Conservation (phyloP, 1,140 invertebrate species). For the Pseudomyrmex sp. region DNA sequence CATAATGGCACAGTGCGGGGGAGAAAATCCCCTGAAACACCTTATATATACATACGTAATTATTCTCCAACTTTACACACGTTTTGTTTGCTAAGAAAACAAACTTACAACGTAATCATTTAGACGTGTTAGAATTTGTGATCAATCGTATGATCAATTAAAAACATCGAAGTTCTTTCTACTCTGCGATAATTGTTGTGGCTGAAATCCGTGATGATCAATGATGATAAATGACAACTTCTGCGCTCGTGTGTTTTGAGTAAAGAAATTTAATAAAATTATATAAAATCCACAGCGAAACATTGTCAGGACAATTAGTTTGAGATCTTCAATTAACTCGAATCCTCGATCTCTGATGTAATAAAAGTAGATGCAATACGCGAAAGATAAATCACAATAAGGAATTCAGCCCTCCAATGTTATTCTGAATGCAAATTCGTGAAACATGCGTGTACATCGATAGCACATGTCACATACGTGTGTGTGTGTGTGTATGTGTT, state of each 20-base stretch:
- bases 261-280: constrained; percentile 61
- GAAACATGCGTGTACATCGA: constrained; percentile 67
- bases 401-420: constrained; percentile 79
- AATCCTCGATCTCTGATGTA: background rate
- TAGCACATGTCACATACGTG: constrained; percentile 1
- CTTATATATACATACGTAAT: background rate
- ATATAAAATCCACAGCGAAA: constrained; percentile 37
- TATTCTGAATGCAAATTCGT: constrained; percentile 68
- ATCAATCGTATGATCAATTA: background rate
- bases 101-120: background rate
- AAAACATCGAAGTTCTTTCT: background rate
- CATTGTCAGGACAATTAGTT: background rate
- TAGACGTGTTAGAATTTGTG: background rate
- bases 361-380: background rate
- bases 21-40: too few relatives aligned
- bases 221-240: too few relatives aligned
- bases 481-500: constrained; percentile 13
- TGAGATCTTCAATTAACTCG: background rate
- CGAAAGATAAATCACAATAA: constrained; percentile 67
- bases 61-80: background rate
- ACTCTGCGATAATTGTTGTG: background rate
- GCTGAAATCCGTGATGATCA: too few relatives aligned
- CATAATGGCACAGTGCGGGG: too few relatives aligned
- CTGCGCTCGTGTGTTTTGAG: too few relatives aligned
- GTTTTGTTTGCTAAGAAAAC: constrained; percentile 1